phyloP scores from a whole-genome alignment of 2,113 vertebrate species.

The Rafetus swinhoei region DNA sequence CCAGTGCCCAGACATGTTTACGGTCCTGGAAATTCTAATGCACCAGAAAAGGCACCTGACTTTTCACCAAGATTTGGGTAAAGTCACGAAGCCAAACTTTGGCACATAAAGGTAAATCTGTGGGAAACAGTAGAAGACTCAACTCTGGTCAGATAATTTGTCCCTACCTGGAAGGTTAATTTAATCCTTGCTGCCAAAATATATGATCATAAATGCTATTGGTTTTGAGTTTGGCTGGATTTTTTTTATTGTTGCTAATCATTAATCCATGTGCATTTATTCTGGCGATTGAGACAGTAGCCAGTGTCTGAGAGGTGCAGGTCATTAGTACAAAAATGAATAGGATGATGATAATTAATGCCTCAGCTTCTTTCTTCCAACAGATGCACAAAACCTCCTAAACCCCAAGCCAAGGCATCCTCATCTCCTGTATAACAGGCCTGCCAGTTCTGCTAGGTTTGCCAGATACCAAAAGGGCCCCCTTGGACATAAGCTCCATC shows the following conservation, averaged over 20 bases:
- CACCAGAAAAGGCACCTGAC: fast-evolving
- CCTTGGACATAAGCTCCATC: background rate
- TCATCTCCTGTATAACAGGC: background rate
- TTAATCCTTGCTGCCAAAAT: background rate
- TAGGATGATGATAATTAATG: background rate
- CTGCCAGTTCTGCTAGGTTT: background rate
- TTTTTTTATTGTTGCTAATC: background rate
- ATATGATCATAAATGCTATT: background rate
- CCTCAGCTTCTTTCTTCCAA: background rate
- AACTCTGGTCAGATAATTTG: background rate
- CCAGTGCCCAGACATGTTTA: background rate
- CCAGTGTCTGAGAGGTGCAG: background rate
- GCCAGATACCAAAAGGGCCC: background rate
- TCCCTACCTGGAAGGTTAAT: background rate
- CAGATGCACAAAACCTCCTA: background rate
- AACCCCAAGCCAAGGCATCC: background rate
- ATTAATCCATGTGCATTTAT: background rate
- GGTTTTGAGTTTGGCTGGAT: background rate
- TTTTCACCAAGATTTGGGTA: background rate
- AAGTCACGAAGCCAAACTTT: background rate
- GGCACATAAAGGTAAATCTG: background rate
- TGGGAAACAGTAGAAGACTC: background rate
- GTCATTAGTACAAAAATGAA: background rate
- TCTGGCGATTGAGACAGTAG: background rate
- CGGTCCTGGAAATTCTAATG: background rate